Evolutionary conservation across 2,113 vertebrate species (phyloP).

Genomic region (Corythoichthys haematopterus): DNA sequence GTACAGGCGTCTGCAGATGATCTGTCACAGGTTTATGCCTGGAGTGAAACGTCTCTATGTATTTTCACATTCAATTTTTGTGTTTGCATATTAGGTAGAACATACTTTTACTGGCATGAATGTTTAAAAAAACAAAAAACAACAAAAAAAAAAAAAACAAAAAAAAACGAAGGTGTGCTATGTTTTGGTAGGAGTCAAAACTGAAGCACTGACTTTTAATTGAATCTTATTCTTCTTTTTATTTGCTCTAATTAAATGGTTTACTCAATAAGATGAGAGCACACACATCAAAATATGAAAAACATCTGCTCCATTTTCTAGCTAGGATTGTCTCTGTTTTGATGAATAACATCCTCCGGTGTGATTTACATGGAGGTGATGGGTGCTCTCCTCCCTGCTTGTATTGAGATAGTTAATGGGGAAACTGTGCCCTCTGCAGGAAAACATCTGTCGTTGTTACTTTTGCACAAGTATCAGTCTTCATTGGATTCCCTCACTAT

Average conservation of each 20-base stretch:
- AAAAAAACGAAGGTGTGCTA: background rate
- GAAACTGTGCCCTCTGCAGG: constrained; percentile 73
- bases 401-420: constrained; percentile 30
- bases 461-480: background rate
- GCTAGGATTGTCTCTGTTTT: background rate
- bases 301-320: background rate
- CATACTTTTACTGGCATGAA: background rate
- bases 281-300: background rate
- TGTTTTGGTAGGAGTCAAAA: background rate
- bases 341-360: background rate
- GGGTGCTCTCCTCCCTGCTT: background rate
- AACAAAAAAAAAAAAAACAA: too few species aligned
- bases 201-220: background rate
- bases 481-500: background rate
- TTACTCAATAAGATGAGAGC: background rate
- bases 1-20: constrained; percentile 27
- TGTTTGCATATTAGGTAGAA: background rate
- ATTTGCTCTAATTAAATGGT: background rate
- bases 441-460: constrained; percentile 18
- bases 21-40: constrained; percentile 28
- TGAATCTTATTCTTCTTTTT: background rate
- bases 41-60: constrained; percentile 4
- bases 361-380: constrained; percentile 44
- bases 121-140: background rate
- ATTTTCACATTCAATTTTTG: constrained; percentile 5